phyloP scores from a whole-genome alignment of 2,113 vertebrate genomes.

The Tringa solitaria region DNA sequence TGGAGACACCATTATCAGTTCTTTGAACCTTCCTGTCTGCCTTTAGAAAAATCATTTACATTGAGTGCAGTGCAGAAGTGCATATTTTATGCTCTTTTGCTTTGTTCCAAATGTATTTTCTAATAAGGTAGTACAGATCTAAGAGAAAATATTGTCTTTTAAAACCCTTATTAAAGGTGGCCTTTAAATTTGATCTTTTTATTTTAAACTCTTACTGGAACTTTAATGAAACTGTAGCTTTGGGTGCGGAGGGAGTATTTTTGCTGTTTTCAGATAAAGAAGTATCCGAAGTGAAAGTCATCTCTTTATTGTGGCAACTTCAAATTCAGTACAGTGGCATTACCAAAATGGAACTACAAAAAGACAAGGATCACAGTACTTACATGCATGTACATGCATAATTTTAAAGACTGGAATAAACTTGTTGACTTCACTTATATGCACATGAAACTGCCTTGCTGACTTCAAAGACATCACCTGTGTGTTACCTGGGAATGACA shows the following conservation, averaged over 20 bases:
- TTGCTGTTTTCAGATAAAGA: neutral
- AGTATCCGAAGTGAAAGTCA: neutral
- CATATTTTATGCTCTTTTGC: constrained; percentile 2
- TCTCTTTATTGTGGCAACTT: constrained; percentile 5
- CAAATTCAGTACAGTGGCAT: neutral
- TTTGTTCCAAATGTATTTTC: constrained; percentile 22
- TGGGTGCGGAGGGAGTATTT: neutral
- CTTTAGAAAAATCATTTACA: constrained; percentile 30
- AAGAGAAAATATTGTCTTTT: neutral
- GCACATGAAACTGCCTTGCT: neutral
- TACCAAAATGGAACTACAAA: constrained; percentile 19
- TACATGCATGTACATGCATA: neutral
- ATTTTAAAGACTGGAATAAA: constrained; percentile 9
- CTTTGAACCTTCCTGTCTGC: constrained; percentile 40
- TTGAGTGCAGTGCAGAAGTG: neutral
- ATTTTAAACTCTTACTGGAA: neutral
- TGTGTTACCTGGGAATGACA: neutral
- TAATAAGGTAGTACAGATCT: neutral
- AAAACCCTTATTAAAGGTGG: neutral
- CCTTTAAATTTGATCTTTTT: neutral
- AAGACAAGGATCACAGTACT: neutral
- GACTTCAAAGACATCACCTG: constrained; percentile 26
- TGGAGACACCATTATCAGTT: constrained; percentile 36
- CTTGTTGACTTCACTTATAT: neutral
- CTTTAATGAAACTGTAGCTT: neutral